Evolutionary conservation across 2,888 invertebrate species (phyloP).

Genomic region (Sipha maydis): DNA sequence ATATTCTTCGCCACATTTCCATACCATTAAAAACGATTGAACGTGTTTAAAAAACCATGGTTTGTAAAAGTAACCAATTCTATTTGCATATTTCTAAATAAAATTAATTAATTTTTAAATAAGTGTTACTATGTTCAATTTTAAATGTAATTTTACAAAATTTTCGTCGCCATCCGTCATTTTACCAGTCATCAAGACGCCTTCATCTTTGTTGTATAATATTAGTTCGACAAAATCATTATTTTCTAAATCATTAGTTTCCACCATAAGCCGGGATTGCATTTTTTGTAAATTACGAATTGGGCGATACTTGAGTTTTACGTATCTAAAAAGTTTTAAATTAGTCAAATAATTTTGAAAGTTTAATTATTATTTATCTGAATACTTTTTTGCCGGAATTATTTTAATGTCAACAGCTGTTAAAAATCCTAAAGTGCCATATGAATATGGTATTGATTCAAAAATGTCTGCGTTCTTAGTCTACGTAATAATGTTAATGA

Average conservation of each 20-base stretch:
- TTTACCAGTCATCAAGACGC: conserved; percentile 81
- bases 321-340: conserved; percentile 3
- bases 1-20: conserved; percentile 72
- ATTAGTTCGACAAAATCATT: conserved; percentile 83
- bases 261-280: conserved; percentile 64
- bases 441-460: conserved; percentile 85
- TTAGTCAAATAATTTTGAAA: not conserved
- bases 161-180: conserved; percentile 68
- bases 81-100: conserved; percentile 68
- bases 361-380: not conserved
- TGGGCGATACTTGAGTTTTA: conserved; percentile 34
- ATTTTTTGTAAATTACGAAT: conserved; percentile 20
- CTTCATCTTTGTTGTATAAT: conserved; percentile 74
- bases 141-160: not conserved
- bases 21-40: conserved; percentile 69
- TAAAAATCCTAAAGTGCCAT: conserved; percentile 85
- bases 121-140: not conserved
- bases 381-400: conserved; percentile 76
- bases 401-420: conserved; percentile 80
- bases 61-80: conserved; percentile 81
- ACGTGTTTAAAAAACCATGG: conserved; percentile 89
- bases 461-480: conserved; percentile 79
- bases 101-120: not conserved
- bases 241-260: conserved; percentile 69
- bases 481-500: conserved; percentile 67